phyloP scores from a whole-genome alignment of 2,113 vertebrate species.

The Oostethus manadensis region DNA sequence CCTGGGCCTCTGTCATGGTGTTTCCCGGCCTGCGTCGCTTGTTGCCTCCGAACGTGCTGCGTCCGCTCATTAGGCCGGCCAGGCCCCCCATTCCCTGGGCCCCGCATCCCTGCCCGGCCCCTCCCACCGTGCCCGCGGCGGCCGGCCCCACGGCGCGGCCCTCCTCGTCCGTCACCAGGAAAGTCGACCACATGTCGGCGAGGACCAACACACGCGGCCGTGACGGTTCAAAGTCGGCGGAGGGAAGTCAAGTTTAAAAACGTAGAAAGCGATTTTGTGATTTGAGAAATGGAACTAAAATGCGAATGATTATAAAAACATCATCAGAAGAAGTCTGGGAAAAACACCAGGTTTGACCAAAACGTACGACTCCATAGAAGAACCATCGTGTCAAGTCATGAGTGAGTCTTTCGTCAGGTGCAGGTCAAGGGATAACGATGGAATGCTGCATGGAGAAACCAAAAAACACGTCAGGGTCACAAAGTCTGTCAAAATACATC shows the following conservation, averaged over 20 bases:
- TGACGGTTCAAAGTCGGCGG: neutral
- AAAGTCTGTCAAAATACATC: no score
- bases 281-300: neutral
- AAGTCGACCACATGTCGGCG: constrained; percentile 81
- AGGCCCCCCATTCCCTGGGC: constrained; percentile 30
- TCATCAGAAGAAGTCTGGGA: constrained; percentile 9
- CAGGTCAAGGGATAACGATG: neutral
- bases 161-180: constrained; percentile 78
- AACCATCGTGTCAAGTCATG: constrained; percentile 16
- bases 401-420: neutral
- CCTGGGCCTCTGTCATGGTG: constrained; percentile 70
- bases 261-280: neutral
- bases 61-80: constrained; percentile 47
- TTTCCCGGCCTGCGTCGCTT: constrained; percentile 51
- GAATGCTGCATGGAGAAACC: neutral
- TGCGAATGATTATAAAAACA: neutral
- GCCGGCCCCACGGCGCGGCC: constrained; percentile 22
- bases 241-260: neutral
- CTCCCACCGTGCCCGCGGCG: constrained; percentile 2
- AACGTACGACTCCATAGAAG: constrained; percentile 1
- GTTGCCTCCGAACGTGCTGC: constrained; percentile 48
- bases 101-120: constrained; percentile 2
- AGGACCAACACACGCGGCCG: neutral
- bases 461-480: neutral
- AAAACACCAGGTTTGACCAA: constrained; percentile 14